phyloP scores from a whole-genome alignment of 2,113 vertebrate genomes.

The Oriolus oriolus region DNA sequence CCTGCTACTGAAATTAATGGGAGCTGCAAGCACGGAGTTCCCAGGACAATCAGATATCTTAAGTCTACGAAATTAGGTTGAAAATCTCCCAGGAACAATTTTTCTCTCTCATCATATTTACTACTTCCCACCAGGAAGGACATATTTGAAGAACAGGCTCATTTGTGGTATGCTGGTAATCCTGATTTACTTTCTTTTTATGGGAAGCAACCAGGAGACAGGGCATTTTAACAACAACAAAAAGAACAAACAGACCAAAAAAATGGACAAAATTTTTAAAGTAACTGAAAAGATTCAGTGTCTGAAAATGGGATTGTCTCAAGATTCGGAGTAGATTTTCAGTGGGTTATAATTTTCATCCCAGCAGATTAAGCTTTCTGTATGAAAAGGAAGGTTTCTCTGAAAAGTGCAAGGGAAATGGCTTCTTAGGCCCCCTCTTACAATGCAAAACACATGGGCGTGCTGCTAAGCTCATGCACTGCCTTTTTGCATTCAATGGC shows the following conservation, averaged over 20 bases:
- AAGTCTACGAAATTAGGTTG: slow-evolving; percentile 35
- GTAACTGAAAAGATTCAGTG: background rate
- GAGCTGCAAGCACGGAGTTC: background rate
- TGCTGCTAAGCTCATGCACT: background rate
- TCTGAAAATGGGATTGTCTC: slow-evolving; percentile 1
- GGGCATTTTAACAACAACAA: background rate
- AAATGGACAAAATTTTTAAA: background rate
- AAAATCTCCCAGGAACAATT: slow-evolving; percentile 53
- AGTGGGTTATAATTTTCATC: slow-evolving; percentile 4
- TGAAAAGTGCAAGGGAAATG: slow-evolving; percentile 13
- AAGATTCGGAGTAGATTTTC: background rate
- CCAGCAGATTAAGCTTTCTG: background rate
- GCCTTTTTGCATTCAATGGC: background rate
- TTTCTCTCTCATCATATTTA: slow-evolving; percentile 52
- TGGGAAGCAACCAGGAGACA: background rate
- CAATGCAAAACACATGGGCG: slow-evolving; percentile 29
- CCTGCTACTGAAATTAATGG: slow-evolving; percentile 55
- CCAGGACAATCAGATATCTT: slow-evolving; percentile 37
- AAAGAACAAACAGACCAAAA: background rate
- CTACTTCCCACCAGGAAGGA: slow-evolving; percentile 23
- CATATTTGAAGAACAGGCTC: slow-evolving; percentile 9
- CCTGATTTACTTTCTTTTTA: background rate
- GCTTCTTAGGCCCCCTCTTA: background rate
- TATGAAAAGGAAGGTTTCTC: background rate
- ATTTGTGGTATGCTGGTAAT: background rate